These are phyloP conservation scores for Agapornis canus DNA, from an alignment of 2,797 vertebrate species.

Conservation along the genomic window DNA sequence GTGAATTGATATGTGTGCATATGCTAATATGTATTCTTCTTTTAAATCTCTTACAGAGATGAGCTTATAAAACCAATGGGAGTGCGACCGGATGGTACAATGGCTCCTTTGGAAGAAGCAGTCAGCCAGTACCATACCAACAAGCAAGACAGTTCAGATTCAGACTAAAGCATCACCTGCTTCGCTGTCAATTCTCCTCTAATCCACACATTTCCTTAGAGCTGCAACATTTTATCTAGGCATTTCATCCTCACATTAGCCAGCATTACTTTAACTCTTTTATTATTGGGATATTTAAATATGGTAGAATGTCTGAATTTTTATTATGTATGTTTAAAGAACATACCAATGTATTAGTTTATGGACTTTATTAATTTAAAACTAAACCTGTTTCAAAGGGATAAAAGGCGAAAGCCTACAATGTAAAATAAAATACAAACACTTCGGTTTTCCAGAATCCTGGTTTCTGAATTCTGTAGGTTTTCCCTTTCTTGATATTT, in stretches of 20 bases:
- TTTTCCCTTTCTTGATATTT: neutral
- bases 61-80: conserved; percentile 96
- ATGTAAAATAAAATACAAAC: neutral
- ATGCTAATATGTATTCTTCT: conserved; percentile 67
- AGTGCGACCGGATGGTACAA: conserved; percentile 90
- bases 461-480: conserved; percentile 11
- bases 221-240: conserved; percentile 65
- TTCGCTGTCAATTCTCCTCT: conserved; percentile 47
- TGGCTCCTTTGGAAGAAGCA: conserved; percentile 92
- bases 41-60: conserved; percentile 84
- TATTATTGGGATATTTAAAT: conserved; percentile 64
- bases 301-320: conserved; percentile 59
- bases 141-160: conserved; percentile 87
- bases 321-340: conserved; percentile 59
- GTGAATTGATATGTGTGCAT: conserved; percentile 32
- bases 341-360: conserved; percentile 16
- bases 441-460: conserved; percentile 1
- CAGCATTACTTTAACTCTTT: conserved; percentile 70
- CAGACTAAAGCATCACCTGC: conserved; percentile 83
- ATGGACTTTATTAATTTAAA: conserved; percentile 54
- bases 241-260: conserved; percentile 70
- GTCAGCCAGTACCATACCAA: conserved; percentile 77
- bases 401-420: conserved; percentile 31
- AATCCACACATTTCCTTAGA: conserved; percentile 67
- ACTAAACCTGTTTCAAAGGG: conserved; percentile 38